Evolutionary conservation across 2,888 invertebrate species (phyloP), one percentile per base, ranked within the genome.

Genomic region (Protonemura montana): DNA sequence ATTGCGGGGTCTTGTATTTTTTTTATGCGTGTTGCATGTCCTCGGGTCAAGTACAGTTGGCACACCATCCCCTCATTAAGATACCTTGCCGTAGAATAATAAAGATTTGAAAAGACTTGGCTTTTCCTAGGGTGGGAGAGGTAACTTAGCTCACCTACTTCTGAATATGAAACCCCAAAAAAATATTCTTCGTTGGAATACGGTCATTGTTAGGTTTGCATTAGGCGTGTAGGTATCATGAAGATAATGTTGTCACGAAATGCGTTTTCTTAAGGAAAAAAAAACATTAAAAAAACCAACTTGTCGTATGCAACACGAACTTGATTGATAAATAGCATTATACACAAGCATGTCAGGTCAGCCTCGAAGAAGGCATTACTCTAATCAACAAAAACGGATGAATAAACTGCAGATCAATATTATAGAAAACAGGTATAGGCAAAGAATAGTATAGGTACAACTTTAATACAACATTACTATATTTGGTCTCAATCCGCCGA

Each of bases 11-110:
- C 59, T 59, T 59, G 59, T 59, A 59, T 59, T 59, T 59, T 59
- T 59, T 59, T 59, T 59, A 59, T 59, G 59, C 59, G 59, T 59
- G 59, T 59, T 59, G 59, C 59, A 59, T 59, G 59, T 59, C 59
- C 59, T 10, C 59, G 21, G 59, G 59, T 59, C 59, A 59, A 59
- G 59, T 59, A 59, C 59, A 59, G 59, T 59, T 59, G 59, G 59
- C 59, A 59, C 59, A 59, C 59, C 59, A 59, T 59, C 59, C 59
- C 59, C 59, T 59, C 59, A 59, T 59, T 59, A 59, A 59, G 59
- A 59, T 59, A 59, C 59, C 21, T 3, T 59, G 21, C 59, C 59
- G 59, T 59, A 21, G 59, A 59, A 59, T 59, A 59, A 59, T 59
- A 59, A 59, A 59, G 59, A 59, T 59, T 59, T 59, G 59, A 59